Evolutionary conservation across 2,797 vertebrate species (phyloP).

Genomic region (Eurystomus glaucurus): DNA sequence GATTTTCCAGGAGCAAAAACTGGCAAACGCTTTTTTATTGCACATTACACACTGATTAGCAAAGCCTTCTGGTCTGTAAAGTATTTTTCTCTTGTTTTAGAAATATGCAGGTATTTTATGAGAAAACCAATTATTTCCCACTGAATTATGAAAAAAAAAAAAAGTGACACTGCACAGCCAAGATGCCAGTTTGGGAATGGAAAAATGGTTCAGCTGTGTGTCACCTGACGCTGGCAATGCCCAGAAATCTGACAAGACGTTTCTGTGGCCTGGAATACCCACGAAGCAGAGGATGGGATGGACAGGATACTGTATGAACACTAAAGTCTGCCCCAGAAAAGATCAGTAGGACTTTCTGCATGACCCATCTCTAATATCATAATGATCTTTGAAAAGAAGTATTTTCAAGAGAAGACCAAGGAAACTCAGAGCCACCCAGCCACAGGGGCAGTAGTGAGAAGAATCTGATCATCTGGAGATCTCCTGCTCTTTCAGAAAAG

Average conservation of each 20-base stretch:
- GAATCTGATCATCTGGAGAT: background rate
- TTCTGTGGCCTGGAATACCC: background rate
- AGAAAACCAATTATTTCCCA: background rate
- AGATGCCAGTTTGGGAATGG: background rate
- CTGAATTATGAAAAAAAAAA: background rate
- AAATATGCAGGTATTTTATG: background rate
- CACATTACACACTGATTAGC: background rate
- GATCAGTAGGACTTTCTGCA: background rate
- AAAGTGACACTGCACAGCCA: background rate
- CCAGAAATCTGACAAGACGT: background rate
- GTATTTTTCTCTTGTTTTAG: background rate
- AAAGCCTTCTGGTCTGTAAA: background rate
- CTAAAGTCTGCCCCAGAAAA: background rate
- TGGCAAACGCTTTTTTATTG: background rate
- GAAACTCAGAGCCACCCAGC: background rate
- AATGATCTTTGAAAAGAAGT: background rate
- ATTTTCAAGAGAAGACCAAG: background rate
- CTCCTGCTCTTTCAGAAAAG: background rate
- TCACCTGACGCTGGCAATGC: background rate
- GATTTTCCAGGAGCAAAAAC: conserved; percentile 20
- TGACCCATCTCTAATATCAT: background rate
- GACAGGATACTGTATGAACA: background rate
- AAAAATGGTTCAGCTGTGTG: background rate
- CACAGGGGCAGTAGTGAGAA: background rate
- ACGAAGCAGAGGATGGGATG: background rate